Percentiles rank a stretch among this genome's conserved stretches.
Conservation (phyloP, 2,113 vertebrate genomes). For the Takifugu flavidus region DNA sequence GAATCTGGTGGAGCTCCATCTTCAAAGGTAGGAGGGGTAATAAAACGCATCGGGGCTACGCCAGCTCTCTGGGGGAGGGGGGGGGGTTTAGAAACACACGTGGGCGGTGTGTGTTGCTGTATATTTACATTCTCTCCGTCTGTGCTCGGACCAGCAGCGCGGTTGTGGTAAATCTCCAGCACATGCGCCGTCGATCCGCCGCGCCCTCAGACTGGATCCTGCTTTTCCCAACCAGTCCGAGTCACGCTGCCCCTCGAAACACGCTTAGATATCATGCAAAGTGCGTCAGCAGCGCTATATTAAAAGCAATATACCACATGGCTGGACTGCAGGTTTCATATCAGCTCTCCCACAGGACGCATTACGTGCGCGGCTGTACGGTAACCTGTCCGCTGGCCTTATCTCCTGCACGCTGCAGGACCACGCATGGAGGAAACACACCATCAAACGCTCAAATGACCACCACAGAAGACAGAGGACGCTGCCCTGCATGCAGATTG, state of each 20-base stretch:
- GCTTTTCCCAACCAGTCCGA: conserved; percentile 36
- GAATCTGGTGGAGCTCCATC: too few species aligned
- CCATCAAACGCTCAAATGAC: conserved; percentile 5
- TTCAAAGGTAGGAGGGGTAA: too few species aligned
- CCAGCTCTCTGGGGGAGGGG: background rate
- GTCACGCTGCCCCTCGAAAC: conserved; percentile 42
- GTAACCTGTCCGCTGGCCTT: conserved; percentile 58
- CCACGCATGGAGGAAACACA: conserved; percentile 5
- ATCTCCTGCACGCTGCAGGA: conserved; percentile 39
- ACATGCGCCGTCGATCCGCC: background rate
- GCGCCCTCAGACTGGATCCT: conserved; percentile 15
- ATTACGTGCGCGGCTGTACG: conserved; percentile 63
- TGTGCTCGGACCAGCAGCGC: too few species aligned
- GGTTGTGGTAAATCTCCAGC: background rate
- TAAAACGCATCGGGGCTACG: conserved; percentile 7
- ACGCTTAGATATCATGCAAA: conserved; percentile 36
- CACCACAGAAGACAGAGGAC: background rate
- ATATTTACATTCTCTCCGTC: too few species aligned
- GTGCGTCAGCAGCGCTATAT: conserved; percentile 54
- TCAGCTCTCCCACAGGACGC: conserved; percentile 54
- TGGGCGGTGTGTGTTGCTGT: too few species aligned
- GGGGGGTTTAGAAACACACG: too few species aligned
- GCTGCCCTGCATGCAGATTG: background rate
- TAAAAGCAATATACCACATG: conserved; percentile 61
- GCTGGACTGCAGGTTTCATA: conserved; percentile 51